Conservation (phyloP, 37 sponge, comb jelly and placozoan genomes). For the Axinella damicornis region DNA sequence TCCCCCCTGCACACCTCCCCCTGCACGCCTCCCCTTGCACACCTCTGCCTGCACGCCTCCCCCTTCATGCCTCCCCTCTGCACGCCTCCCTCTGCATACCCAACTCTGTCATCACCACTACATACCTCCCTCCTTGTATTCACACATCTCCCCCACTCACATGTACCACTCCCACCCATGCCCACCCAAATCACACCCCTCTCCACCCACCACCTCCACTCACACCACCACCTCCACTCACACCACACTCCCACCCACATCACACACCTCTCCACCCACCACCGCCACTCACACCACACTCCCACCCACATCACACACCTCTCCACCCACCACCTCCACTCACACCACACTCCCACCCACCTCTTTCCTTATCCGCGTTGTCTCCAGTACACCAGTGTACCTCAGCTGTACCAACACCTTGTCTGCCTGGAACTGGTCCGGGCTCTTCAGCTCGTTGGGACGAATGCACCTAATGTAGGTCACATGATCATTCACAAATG, state of each 20-base stretch:
- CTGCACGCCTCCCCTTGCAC: no score
- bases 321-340: not conserved
- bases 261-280: not conserved
- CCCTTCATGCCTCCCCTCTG: no score
- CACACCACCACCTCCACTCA: not conserved
- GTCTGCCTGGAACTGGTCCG: constrained; percentile 67
- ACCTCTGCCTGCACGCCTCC: no score
- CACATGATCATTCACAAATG: no score
- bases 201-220: not conserved
- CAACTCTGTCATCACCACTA: no score
- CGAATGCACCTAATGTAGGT: constrained; percentile 90
- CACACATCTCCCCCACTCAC: no score
- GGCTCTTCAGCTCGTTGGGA: constrained; percentile 79
- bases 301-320: not conserved
- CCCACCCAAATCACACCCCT: not conserved
- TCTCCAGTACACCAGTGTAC: constrained; percentile 90
- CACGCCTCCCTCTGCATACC: no score
- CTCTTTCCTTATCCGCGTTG: constrained; percentile 78
- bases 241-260: not conserved
- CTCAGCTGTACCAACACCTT: constrained; percentile 75
- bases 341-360: constrained; percentile 35
- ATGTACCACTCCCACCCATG: no score
- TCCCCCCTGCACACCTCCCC: no score
- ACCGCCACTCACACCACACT: not conserved
- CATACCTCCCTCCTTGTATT: no score